Conservation (phyloP, 2,797 vertebrate species). For the Chrysocyon brachyurus region DNA sequence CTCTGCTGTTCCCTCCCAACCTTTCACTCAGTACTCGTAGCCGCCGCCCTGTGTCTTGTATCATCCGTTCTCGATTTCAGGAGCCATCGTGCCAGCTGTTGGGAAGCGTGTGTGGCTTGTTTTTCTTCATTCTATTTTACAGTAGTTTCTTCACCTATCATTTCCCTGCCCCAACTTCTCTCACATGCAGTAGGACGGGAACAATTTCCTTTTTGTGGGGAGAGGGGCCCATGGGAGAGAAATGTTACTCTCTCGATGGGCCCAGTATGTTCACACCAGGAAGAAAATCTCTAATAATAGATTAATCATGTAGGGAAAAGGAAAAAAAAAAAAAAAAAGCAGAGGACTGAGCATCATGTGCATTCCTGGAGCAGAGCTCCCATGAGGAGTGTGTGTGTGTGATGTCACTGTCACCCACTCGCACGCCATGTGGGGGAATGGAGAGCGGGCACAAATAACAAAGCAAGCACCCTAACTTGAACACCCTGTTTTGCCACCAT, state of each 20-base stretch:
- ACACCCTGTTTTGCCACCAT: conserved; percentile 43
- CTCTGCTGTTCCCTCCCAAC: background rate
- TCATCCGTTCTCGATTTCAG: background rate
- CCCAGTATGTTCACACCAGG: background rate
- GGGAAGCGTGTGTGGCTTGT: background rate
- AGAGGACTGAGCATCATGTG: background rate
- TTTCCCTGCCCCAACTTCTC: conserved; percentile 4
- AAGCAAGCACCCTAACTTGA: conserved; percentile 63
- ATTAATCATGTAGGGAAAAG: background rate
- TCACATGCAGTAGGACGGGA: background rate
- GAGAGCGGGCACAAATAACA: conserved; percentile 30
- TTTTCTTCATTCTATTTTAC: background rate
- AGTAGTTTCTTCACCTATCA: background rate
- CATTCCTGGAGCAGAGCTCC: background rate
- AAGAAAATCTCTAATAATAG: conserved; percentile 18
- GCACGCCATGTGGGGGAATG: conserved; percentile 60
- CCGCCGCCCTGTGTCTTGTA: background rate
- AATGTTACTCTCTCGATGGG: background rate
- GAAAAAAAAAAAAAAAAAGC: background rate
- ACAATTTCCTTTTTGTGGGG: background rate
- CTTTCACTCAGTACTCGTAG: background rate
- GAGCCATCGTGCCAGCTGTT: background rate
- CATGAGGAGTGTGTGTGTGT: background rate
- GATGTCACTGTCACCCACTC: conserved; percentile 63
- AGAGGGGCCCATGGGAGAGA: background rate